Percentiles rank a stretch among this genome's conserved stretches.
These are phyloP conservation scores for Nycticorax nycticorax DNA, from an alignment of 2,113 vertebrate species.

Conservation along the genomic window DNA sequence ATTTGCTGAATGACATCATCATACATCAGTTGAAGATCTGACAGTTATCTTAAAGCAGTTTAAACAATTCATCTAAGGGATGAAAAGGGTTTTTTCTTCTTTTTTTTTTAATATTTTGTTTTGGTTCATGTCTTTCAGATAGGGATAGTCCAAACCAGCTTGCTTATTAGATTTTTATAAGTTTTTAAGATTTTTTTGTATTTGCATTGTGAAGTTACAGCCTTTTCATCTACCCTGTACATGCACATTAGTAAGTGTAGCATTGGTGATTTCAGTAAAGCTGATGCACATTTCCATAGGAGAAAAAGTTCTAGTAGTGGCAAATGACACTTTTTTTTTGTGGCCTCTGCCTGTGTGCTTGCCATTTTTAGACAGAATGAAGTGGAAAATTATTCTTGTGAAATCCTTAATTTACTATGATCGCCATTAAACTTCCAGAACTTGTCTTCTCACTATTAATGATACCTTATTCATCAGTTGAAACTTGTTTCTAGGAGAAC, in stretches of 20 bases:
- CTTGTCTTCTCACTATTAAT: neutral
- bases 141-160: neutral
- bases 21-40: neutral
- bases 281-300: neutral
- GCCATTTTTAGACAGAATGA: neutral
- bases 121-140: neutral
- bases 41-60: neutral
- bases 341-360: neutral
- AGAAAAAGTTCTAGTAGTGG: neutral
- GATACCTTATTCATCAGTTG: neutral
- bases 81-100: accelerated
- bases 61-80: neutral
- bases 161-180: neutral
- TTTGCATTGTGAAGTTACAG: neutral
- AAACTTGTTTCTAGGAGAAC: neutral
- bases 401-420: neutral
- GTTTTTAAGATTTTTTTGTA: neutral
- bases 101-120: neutral
- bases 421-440: neutral
- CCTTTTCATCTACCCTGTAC: neutral
- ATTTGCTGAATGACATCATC: neutral
- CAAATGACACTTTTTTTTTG: neutral
- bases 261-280: neutral
- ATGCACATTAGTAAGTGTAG: neutral
- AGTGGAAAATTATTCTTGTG: neutral